phyloP scores from a whole-genome alignment of 2,888 invertebrate species.

The Proisotoma minuta region DNA sequence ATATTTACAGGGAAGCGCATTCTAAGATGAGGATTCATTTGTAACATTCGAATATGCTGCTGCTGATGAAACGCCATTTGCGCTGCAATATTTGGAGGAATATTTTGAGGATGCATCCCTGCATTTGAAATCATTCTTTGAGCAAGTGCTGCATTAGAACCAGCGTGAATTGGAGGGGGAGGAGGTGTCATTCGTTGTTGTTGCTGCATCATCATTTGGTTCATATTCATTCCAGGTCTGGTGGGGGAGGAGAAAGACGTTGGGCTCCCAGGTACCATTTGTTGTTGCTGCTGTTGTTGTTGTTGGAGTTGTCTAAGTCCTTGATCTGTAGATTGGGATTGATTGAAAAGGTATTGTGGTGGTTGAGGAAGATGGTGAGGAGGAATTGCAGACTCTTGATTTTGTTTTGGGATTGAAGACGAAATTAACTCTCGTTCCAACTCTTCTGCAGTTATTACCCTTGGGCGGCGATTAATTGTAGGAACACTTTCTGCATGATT shows the following conservation, averaged over 20 bases:
- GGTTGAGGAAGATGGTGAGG: neutral
- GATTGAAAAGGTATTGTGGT: too few relatives aligned
- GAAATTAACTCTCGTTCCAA: slow-evolving; percentile 41
- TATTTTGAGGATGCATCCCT: slow-evolving; percentile 17
- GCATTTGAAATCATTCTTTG: slow-evolving; percentile 12
- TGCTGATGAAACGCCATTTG: slow-evolving; percentile 37
- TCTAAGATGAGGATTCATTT: slow-evolving; percentile 37
- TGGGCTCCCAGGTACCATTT: neutral
- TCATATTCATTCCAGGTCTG: slow-evolving; percentile 5
- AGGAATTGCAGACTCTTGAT: neutral
- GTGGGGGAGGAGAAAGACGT: slow-evolving; percentile 1
- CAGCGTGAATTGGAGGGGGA: slow-evolving; percentile 18
- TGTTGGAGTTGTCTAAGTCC: slow-evolving; percentile 24
- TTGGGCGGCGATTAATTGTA: slow-evolving; percentile 26
- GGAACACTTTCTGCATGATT: neutral
- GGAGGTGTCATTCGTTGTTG: slow-evolving; percentile 11
- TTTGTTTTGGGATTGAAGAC: too few relatives aligned
- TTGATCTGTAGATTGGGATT: too few relatives aligned
- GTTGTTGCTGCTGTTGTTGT: slow-evolving; percentile 10
- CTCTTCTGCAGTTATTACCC: slow-evolving; percentile 42
- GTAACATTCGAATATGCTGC: slow-evolving; percentile 37
- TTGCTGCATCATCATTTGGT: slow-evolving; percentile 3
- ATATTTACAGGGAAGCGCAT: slow-evolving; percentile 22
- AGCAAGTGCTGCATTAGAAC: too few relatives aligned
- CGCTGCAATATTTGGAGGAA: slow-evolving; percentile 27